Base-by-base conservation (phyloP, 2,113 vertebrate species). In the Stegostoma tigrinum region DNA sequence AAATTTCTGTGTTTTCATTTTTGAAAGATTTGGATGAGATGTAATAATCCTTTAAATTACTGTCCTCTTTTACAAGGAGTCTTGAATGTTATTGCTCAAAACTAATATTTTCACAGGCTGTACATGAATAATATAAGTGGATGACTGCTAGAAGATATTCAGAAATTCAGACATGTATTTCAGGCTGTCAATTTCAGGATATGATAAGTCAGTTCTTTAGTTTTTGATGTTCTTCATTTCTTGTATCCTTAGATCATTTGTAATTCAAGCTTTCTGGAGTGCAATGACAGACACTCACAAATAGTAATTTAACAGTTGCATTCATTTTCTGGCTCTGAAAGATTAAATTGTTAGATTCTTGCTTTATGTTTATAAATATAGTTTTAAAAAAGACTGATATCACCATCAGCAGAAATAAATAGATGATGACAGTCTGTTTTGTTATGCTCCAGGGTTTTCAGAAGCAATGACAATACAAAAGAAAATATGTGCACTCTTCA, bases 1-100 rank as follows among this genome's bases (percentile, higher is more conserved):
- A 98, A 98, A 97, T 97, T 98, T 98, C 97, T 98, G 97, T 97
- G 97, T 97, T 97, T 98, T 98, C 97, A 96, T 96, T 97, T 97
- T 96, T 97, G 98, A 97, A 89, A 96, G 96, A 97, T 97, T 97
- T 97, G 97, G 97, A 98, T 97, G 96, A 98, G 97, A 97, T 97
- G 97, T 97, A 98, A 98, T 97, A 97, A 98, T 97, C 96, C 96
- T 97, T 97, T 96, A 97, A 97, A 98, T 98, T 97, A 97, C 96
- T 97, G 96, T 96, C 96, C 97, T 97, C 97, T 38, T 66, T 97
- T 97, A 97, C 97, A 98, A 98, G 97, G 96, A 97, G 97, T 97
- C 96, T 97, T 94, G 97, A 96, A 96, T 96, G 97, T 96, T 96
- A 96, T 97, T 97, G 97, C 97, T 97, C 96, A 97, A 98, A 98